Evolutionary conservation across 2,797 vertebrate species (phyloP).

Genomic region (Naso thynnoides): DNA sequence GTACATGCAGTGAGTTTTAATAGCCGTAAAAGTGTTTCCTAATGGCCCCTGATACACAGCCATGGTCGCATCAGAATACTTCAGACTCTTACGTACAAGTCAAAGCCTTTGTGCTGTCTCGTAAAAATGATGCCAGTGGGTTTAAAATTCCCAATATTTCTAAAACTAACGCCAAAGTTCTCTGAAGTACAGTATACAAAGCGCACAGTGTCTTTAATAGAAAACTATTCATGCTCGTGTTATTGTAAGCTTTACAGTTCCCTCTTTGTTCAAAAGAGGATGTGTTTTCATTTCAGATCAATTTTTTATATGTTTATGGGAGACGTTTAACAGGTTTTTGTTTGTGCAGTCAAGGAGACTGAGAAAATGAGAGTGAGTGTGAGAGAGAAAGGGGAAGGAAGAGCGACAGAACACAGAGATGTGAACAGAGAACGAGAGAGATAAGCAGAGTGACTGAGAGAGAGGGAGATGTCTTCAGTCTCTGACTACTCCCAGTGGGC

Average conservation of each 20-base stretch:
- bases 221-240: slow-evolving; percentile 19
- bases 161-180: slow-evolving; percentile 36
- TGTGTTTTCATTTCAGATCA: slow-evolving; percentile 62
- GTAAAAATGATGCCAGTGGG: slow-evolving; percentile 40
- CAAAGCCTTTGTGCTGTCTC: slow-evolving; percentile 52
- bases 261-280: slow-evolving; percentile 46
- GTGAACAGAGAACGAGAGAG: slow-evolving; percentile 36
- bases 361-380: slow-evolving; percentile 53
- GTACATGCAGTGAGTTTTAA: slow-evolving; percentile 29
- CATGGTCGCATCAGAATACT: slow-evolving; percentile 51
- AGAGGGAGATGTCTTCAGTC: slow-evolving; percentile 76
- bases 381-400: slow-evolving; percentile 65
- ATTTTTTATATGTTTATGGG: slow-evolving; percentile 70
- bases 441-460: slow-evolving; percentile 22
- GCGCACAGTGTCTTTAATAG: slow-evolving; percentile 28
- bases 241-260: slow-evolving; percentile 24
- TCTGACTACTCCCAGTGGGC: slow-evolving; percentile 82
- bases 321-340: slow-evolving; percentile 65
- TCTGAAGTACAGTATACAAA: slow-evolving; percentile 25
- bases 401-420: slow-evolving; percentile 49
- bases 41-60: slow-evolving; percentile 32
- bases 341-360: slow-evolving; percentile 64
- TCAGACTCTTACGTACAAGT: slow-evolving; percentile 43
- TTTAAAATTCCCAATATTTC: slow-evolving; percentile 43
- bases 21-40: slow-evolving; percentile 42